Evolutionary conservation across 2,888 invertebrate species (phyloP).

Genomic region (Mellilla xanthometata): DNA sequence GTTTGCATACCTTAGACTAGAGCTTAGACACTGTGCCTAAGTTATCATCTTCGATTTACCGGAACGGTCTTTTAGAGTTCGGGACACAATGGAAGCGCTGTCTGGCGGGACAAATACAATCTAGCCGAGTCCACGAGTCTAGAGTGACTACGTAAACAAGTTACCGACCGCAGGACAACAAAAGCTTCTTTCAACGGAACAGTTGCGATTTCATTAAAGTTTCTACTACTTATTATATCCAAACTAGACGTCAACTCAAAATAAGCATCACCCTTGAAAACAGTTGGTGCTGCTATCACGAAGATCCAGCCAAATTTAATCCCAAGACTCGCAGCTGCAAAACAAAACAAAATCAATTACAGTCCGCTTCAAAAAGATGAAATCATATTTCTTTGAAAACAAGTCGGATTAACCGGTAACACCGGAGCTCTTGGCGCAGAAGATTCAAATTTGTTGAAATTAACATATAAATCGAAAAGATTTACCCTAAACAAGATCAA

Average conservation of each 20-base stretch:
- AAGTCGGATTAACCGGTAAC: constrained; percentile 64
- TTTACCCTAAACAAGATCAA: constrained; percentile 79
- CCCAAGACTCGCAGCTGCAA: constrained; percentile 17
- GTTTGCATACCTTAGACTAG: constrained; percentile 53
- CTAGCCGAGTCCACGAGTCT: neutral
- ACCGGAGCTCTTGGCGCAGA: constrained; percentile 57
- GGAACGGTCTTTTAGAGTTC: neutral
- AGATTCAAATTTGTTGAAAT: constrained; percentile 76
- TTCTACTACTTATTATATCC: neutral
- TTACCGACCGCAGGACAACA: no score
- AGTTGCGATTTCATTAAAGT: neutral
- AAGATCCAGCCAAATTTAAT: constrained; percentile 17
- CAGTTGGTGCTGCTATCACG: neutral
- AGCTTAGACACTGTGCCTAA: constrained; percentile 16
- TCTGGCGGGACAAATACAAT: neutral
- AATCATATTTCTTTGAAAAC: constrained; percentile 49
- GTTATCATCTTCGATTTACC: constrained; percentile 3
- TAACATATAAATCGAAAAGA: constrained; percentile 81
- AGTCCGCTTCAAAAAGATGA: constrained; percentile 43
- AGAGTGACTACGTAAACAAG: no score
- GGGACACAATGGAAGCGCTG: neutral
- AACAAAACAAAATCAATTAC: constrained; percentile 39
- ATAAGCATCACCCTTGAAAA: neutral
- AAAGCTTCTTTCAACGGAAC: neutral
- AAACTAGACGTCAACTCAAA: neutral